Evolutionary conservation across 2,113 vertebrate species (phyloP).

Genomic region (Brachionichthys hirsutus): DNA sequence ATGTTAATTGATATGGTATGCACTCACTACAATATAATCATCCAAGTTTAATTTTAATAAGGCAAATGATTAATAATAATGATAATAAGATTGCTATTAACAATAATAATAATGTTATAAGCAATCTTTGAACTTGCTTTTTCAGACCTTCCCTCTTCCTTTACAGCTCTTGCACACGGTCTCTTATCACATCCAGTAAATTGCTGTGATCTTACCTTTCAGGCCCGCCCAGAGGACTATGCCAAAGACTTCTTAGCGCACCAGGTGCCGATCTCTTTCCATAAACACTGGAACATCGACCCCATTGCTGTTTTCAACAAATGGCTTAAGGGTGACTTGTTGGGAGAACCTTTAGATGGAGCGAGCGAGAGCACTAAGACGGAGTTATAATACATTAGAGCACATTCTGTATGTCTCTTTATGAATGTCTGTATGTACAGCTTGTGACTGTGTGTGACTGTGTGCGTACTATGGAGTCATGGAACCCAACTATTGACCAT

Average conservation of each 20-base stretch:
- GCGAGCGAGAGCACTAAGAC: conserved; percentile 69
- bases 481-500: conserved; percentile 21
- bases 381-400: conserved; percentile 79
- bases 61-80: too few relatives aligned
- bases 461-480: conserved; percentile 16
- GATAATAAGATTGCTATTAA: too few relatives aligned
- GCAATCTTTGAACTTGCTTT: not conserved
- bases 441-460: not conserved
- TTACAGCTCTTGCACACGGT: not conserved
- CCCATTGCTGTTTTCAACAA: conserved; percentile 88
- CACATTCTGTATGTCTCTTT: conserved; percentile 12
- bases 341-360: conserved; percentile 34
- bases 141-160: conserved; percentile 4
- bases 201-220: conserved; percentile 47
- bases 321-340: conserved; percentile 82
- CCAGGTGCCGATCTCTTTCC: conserved; percentile 95
- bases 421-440: conserved; percentile 26
- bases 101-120: not conserved
- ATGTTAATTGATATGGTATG: too few relatives aligned
- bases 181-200: conserved; percentile 35
- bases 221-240: conserved; percentile 96
- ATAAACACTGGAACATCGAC: conserved; percentile 98
- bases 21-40: too few relatives aligned
- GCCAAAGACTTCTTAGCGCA: conserved; percentile 88
- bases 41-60: too few relatives aligned